These are phyloP conservation scores for Columba livia DNA, from an alignment of 2,113 vertebrate genomes.

Conservation along the genomic window DNA sequence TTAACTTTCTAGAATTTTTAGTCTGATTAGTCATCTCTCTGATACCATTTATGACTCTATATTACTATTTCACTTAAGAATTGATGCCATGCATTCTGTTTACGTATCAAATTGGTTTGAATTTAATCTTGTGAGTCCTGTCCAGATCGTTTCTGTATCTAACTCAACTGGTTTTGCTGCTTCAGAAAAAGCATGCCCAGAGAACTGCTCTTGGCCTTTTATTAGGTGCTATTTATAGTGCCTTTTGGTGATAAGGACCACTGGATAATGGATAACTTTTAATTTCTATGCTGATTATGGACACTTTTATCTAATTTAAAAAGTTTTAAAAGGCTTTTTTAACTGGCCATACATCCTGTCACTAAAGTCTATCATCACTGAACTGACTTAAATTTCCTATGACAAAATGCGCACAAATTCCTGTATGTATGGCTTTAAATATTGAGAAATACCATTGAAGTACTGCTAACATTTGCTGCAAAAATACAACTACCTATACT, in stretches of 20 bases:
- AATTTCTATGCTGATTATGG: conserved; percentile 14
- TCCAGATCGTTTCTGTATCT: conserved; percentile 15
- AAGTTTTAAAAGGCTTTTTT: not conserved
- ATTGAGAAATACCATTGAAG: not conserved
- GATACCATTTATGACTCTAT: not conserved
- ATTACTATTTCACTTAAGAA: conserved; percentile 35
- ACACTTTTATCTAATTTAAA: conserved; percentile 8
- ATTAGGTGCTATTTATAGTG: conserved; percentile 8
- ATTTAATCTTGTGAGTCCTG: conserved; percentile 35
- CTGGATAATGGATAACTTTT: conserved; percentile 37
- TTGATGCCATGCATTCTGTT: not conserved
- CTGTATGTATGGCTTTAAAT: not conserved
- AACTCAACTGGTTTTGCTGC: not conserved
- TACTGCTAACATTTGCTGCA: not conserved
- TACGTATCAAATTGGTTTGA: conserved; percentile 33
- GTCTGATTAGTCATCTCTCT: conserved; percentile 22
- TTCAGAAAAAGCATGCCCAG: not conserved
- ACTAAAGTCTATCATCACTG: not conserved
- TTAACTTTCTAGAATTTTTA: not conserved
- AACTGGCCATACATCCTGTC: not conserved
- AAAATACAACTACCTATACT: not conserved
- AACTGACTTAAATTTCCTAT: not conserved
- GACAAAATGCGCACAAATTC: not conserved
- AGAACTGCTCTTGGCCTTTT: conserved; percentile 4
- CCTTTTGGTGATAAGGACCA: conserved; percentile 32